These are phyloP conservation scores for Trissoscelio sp. DNA, from an alignment of 2,888 invertebrate genomes.

Conservation along the genomic window DNA sequence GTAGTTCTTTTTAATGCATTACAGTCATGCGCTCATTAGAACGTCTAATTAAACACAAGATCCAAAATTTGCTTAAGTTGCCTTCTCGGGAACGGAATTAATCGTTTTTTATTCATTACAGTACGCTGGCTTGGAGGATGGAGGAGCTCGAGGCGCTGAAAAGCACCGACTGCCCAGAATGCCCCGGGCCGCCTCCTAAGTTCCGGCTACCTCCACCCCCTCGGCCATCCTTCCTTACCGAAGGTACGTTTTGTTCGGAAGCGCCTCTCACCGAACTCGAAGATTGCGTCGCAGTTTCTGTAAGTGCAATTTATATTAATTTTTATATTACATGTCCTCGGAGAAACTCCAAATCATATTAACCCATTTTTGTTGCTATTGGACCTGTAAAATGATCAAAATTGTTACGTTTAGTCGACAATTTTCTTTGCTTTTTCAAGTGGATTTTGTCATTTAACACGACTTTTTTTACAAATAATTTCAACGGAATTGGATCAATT, in stretches of 20 bases:
- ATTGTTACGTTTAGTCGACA: no score
- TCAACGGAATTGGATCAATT: no score
- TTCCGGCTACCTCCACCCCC: conserved; percentile 90
- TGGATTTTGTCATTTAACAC: no score
- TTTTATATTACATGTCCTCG: conserved; percentile 27
- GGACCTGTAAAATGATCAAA: no score
- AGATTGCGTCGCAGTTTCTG: conserved; percentile 91
- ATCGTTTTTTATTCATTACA: conserved; percentile 83
- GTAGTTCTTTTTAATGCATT: background rate
- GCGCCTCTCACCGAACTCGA: conserved; percentile 89
- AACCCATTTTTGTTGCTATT: background rate
- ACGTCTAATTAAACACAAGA: conserved; percentile 52
- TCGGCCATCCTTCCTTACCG: conserved; percentile 88
- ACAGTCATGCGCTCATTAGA: background rate
- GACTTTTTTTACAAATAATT: no score
- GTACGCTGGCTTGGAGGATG: conserved; percentile 85
- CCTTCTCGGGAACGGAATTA: conserved; percentile 69
- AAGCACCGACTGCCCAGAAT: conserved; percentile 89
- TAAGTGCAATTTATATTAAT: conserved; percentile 84
- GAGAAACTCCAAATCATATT: conserved; percentile 6
- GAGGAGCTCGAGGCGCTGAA: conserved; percentile 90
- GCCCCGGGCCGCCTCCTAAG: conserved; percentile 90
- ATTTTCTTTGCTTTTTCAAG: no score
- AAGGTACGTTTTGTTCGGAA: conserved; percentile 88
- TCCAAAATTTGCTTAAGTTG: conserved; percentile 44